phyloP scores from a whole-genome alignment of 2,888 invertebrate genomes.

The Phyto melanocephala region DNA sequence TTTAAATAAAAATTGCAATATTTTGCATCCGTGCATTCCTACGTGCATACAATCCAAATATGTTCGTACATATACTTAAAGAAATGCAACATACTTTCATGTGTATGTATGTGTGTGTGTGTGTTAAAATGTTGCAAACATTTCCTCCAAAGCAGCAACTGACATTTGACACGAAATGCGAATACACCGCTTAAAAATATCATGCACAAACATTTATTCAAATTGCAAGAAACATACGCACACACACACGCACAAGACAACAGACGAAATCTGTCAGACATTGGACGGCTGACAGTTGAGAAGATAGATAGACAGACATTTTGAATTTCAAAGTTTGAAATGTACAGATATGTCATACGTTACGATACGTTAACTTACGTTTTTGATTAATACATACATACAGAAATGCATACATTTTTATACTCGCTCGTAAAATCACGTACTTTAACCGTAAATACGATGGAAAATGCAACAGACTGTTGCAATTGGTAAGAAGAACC shows the following conservation, averaged over 20 bases:
- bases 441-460: slow-evolving; percentile 22
- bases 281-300: slow-evolving; percentile 62
- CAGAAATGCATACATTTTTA: neutral
- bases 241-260: neutral
- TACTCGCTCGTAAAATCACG: slow-evolving; percentile 16
- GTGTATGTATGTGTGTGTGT: neutral
- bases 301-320: slow-evolving; percentile 59
- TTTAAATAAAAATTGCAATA: slow-evolving; percentile 45
- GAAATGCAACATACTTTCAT: neutral
- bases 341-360: slow-evolving; percentile 37
- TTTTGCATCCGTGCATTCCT: slow-evolving; percentile 62
- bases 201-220: slow-evolving; percentile 40
- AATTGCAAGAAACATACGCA: slow-evolving; percentile 25
- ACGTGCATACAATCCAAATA: slow-evolving; percentile 53
- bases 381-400: neutral
- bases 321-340: slow-evolving; percentile 16
- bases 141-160: slow-evolving; percentile 56
- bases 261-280: slow-evolving; percentile 54
- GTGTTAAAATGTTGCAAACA: slow-evolving; percentile 26
- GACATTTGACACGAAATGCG: slow-evolving; percentile 66
- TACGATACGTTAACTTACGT: slow-evolving; percentile 24
- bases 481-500: slow-evolving; percentile 14
- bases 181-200: slow-evolving; percentile 59
- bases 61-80: neutral
- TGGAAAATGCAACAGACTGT: slow-evolving; percentile 45